Evolutionary conservation across 2,888 invertebrate genomes (phyloP).

Genomic region (Graphium colonna): DNA sequence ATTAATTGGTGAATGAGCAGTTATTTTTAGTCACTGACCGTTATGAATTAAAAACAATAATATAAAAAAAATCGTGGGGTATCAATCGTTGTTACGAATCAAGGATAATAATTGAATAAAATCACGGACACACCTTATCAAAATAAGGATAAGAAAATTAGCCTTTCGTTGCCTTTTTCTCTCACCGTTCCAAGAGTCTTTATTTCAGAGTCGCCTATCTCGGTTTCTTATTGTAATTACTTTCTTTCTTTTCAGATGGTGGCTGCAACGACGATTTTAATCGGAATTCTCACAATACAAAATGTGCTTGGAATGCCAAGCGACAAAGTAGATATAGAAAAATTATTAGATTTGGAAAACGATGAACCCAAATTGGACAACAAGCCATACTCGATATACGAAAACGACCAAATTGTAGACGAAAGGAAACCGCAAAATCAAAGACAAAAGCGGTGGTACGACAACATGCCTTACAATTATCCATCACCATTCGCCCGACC

Average conservation of each 20-base stretch:
- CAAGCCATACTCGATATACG: conserved; percentile 30
- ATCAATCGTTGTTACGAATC: no score
- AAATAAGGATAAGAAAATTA: no score
- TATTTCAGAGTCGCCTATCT: no score
- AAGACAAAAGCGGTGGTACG: conserved; percentile 41
- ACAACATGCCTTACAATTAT: conserved; percentile 30
- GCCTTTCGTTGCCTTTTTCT: no score
- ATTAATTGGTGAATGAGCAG: no score
- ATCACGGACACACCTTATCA: no score
- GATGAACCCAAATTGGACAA: conserved; percentile 35
- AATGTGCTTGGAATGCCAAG: conserved; percentile 49
- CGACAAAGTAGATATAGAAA: conserved; percentile 33
- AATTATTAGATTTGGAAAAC: conserved; percentile 13
- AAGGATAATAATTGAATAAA: no score
- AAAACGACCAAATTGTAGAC: conserved; percentile 31
- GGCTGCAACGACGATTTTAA: conserved; percentile 33
- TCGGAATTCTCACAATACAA: conserved; percentile 45
- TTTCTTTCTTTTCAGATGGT: conserved; percentile 58
- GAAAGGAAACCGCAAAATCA: conserved; percentile 26
- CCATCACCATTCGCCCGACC: conserved; percentile 2
- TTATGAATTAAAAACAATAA: no score
- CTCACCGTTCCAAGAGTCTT: no score
- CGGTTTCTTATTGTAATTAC: neutral
- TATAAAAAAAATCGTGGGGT: no score
- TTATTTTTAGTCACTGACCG: no score